These are phyloP conservation scores for Pempheris klunzingeri DNA, from an alignment of 2,797 vertebrate species.

Conservation along the genomic window DNA sequence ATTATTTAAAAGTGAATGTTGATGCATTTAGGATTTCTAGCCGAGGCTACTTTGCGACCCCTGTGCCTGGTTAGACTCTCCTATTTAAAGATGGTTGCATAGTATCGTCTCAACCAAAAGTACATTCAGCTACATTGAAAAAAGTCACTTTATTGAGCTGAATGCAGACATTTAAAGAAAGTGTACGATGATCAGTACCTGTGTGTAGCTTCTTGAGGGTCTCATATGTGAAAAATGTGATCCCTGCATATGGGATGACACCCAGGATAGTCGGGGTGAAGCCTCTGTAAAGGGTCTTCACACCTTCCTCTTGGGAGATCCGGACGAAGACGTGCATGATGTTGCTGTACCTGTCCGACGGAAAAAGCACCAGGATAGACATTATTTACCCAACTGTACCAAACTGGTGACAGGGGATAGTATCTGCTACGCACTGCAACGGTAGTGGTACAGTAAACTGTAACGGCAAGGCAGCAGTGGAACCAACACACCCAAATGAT, in stretches of 20 bases:
- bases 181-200: constrained; percentile 80
- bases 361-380: background rate
- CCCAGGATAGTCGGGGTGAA: constrained; percentile 95
- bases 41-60: too few species aligned
- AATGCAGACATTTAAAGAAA: background rate
- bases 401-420: too few species aligned
- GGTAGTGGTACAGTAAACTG: too few species aligned
- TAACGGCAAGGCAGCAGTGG: background rate
- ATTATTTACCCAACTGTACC: background rate
- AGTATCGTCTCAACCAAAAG: too few species aligned
- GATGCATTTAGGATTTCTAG: too few species aligned
- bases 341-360: constrained; percentile 92
- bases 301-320: constrained; percentile 94
- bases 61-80: too few species aligned
- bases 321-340: constrained; percentile 95
- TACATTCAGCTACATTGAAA: too few species aligned
- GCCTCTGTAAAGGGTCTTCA: constrained; percentile 93
- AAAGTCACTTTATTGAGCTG: background rate
- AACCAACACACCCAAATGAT: background rate
- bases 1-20: too few species aligned
- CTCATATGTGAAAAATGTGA: constrained; percentile 98
- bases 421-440: background rate
- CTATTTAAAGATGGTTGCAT: too few species aligned
- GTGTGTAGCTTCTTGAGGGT: constrained; percentile 93
- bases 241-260: constrained; percentile 94